Percentiles rank a stretch among this genome's conserved stretches.
These are phyloP conservation scores for Goniozus legneri DNA, from an alignment of 1,140 invertebrate species.

Conservation along the genomic window DNA sequence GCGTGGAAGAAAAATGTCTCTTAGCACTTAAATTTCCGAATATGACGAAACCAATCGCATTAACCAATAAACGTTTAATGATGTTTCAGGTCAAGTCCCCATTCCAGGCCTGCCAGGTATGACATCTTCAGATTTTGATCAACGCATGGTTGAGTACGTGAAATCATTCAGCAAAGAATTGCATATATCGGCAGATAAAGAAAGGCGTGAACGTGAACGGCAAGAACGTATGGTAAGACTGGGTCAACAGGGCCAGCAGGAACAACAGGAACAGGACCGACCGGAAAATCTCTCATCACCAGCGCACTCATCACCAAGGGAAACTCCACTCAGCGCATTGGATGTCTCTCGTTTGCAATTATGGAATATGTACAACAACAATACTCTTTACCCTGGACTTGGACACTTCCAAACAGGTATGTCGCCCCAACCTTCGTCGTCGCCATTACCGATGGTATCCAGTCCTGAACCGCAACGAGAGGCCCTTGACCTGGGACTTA, in stretches of 20 bases:
- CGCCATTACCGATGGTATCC: conserved; percentile 34
- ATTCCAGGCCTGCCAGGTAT: conserved; percentile 61
- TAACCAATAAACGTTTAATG: too few species aligned
- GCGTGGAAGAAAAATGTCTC: too few species aligned
- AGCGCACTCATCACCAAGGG: conserved; percentile 53
- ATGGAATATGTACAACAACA: conserved; percentile 78
- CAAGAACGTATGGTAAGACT: too few species aligned
- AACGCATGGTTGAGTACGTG: conserved; percentile 74
- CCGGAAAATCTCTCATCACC: conserved; percentile 61
- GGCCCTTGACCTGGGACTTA: conserved; percentile 60
- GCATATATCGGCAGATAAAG: too few species aligned
- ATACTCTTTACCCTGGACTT: conserved; percentile 40
- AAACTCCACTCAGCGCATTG: conserved; percentile 61
- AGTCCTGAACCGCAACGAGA: conserved; percentile 59
- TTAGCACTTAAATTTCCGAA: too few species aligned
- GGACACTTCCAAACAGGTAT: conserved; percentile 28
- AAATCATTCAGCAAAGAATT: conserved; percentile 62
- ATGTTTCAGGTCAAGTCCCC: conserved; percentile 20
- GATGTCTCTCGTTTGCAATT: conserved; percentile 74
- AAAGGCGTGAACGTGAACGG: too few species aligned
- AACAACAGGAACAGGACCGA: conserved; percentile 38
- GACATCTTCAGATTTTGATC: conserved; percentile 67
- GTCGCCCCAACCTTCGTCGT: conserved; percentile 39
- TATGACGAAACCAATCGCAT: too few species aligned
- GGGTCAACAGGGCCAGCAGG: too few species aligned